These are phyloP conservation scores for Nyctereutes procyonoides DNA, from an alignment of 2,113 vertebrate species.

Conservation along the genomic window DNA sequence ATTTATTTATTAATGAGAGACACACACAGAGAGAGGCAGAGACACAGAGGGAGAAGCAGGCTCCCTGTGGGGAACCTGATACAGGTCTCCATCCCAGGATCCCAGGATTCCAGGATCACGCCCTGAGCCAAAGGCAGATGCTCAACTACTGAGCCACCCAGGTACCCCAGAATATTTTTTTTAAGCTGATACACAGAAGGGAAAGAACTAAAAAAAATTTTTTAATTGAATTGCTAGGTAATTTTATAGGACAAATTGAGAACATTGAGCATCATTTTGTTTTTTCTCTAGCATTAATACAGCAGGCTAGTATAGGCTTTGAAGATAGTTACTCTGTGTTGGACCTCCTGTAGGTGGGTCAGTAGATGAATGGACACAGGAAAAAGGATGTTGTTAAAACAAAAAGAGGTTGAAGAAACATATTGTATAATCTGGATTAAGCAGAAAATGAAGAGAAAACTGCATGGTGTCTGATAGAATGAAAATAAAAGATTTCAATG, in stretches of 20 bases:
- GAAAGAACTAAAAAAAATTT: not conserved
- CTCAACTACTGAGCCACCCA: no score
- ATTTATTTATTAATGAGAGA: no score
- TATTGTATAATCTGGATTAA: not conserved
- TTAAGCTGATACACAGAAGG: not conserved
- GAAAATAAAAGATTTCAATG: not conserved
- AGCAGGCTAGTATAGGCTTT: not conserved
- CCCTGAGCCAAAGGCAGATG: no score
- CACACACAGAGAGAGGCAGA: no score
- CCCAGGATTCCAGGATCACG: no score
- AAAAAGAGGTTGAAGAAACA: not conserved
- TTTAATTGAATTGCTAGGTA: not conserved
- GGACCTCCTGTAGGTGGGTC: not conserved
- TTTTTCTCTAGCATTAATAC: constrained; percentile 24
- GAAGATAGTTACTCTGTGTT: not conserved
- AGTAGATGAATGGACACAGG: not conserved
- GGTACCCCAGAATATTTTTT: not conserved
- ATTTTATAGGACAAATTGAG: not conserved
- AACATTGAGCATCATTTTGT: not conserved
- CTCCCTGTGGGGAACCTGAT: no score
- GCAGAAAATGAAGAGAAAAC: not conserved
- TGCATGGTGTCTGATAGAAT: not conserved
- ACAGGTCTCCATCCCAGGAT: no score
- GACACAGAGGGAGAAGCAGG: no score
- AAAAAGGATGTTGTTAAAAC: not conserved